A percentile compares a stretch with the other conserved stretches of the same genome.
These are phyloP conservation scores for Sarcophaga peregrina DNA, from an alignment of 1,140 invertebrate genomes.

Conservation along the genomic window DNA sequence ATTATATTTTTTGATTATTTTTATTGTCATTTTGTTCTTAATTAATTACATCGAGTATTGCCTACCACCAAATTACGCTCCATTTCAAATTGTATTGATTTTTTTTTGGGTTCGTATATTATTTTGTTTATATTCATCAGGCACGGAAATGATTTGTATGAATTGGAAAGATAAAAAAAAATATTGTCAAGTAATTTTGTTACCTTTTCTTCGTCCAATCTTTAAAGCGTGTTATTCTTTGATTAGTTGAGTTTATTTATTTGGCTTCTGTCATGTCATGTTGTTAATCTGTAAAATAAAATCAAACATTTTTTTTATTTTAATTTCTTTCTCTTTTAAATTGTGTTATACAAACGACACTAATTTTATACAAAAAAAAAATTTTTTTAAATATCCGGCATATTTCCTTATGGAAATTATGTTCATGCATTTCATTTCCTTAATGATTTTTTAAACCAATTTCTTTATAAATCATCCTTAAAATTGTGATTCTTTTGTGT, in stretches of 20 bases:
- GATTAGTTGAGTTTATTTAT: conserved; percentile 7
- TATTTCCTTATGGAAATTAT: neutral
- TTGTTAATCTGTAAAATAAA: conserved; percentile 29
- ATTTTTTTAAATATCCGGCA: neutral
- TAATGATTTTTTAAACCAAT: too few relatives aligned
- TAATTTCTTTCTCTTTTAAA: neutral
- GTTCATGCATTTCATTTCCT: conserved; percentile 3
- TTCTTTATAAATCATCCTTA: too few relatives aligned
- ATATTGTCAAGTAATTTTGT: conserved; percentile 25
- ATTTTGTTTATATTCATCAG: neutral
- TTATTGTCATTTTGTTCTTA: neutral
- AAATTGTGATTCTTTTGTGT: neutral
- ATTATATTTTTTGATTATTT: neutral
- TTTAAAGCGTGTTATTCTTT: conserved; percentile 19
- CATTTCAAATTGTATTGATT: too few relatives aligned
- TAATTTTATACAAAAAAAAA: neutral
- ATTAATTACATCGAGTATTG: too few relatives aligned
- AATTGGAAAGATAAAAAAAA: neutral
- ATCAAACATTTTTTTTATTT: conserved; percentile 25
- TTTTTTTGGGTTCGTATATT: too few relatives aligned
- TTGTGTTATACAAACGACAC: too few relatives aligned
- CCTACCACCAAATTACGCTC: too few relatives aligned
- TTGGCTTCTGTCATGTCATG: conserved; percentile 21
- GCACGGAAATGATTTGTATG: conserved; percentile 36
- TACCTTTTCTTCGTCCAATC: neutral